phyloP scores from a whole-genome alignment of 2,888 invertebrate species.

The Patella ulyssiponensis region DNA sequence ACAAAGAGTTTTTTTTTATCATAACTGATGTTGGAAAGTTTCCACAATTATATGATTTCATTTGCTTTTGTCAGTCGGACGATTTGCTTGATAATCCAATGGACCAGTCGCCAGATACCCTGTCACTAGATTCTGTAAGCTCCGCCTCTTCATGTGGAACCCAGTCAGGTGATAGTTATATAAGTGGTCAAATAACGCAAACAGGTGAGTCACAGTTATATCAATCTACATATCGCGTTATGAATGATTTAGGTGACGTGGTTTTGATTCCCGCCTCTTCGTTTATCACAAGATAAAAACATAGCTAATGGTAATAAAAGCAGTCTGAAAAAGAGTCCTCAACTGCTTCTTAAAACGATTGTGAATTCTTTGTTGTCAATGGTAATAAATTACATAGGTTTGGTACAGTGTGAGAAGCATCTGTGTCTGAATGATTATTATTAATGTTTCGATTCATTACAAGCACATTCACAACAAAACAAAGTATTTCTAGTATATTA shows the following conservation, averaged over 20 bases:
- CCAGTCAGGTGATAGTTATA: constrained; percentile 32
- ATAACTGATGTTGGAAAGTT: no score
- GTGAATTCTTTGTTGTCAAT: background rate
- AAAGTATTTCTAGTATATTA: background rate
- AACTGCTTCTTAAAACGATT: background rate
- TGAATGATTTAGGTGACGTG: no score
- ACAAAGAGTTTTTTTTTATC: no score
- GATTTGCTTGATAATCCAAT: constrained; percentile 5
- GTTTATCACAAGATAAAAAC: no score
- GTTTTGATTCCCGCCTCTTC: no score
- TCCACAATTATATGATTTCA: no score
- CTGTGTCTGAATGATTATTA: no score
- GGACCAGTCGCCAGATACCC: constrained; percentile 30
- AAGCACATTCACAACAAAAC: no score
- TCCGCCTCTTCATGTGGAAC: constrained; percentile 40
- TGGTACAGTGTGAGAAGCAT: no score
- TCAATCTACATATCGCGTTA: no score
- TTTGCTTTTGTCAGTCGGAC: background rate
- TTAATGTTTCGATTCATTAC: background rate
- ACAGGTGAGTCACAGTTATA: constrained; percentile 12
- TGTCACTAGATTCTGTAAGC: constrained; percentile 39
- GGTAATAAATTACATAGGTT: no score
- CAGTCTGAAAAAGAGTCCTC: background rate
- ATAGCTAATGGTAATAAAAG: background rate
- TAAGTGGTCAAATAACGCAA: constrained; percentile 23